Percentiles rank a stretch among this genome's conserved stretches.
phyloP scores from a whole-genome alignment of 2,113 vertebrate species.

The Daubentonia madagascariensis region DNA sequence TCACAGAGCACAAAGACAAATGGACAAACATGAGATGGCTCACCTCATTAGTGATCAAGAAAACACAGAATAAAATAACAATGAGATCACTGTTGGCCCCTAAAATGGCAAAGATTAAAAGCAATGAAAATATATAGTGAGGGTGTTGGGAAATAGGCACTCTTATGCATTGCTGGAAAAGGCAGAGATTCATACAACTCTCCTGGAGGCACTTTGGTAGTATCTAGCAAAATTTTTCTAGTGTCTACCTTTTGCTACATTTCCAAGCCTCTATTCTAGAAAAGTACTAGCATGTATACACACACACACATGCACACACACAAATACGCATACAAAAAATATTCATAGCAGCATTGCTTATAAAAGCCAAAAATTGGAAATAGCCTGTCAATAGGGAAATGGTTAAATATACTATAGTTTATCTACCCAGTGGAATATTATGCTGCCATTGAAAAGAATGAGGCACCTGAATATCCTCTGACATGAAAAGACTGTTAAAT shows the following conservation, averaged over 20 bases:
- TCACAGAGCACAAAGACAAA: neutral
- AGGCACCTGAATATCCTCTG: neutral
- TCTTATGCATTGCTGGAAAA: neutral
- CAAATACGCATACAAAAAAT: neutral
- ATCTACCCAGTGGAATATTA: neutral
- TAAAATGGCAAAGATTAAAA: neutral
- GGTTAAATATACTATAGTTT: neutral
- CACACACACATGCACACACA: neutral
- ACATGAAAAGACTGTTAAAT: neutral
- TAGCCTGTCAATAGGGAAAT: neutral
- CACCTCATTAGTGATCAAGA: conserved; percentile 8
- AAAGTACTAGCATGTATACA: neutral
- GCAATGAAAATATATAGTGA: neutral
- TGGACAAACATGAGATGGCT: conserved; percentile 21
- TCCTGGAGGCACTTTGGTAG: neutral
- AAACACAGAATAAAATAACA: neutral
- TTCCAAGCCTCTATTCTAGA: neutral
- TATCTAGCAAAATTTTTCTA: neutral
- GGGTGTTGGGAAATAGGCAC: neutral
- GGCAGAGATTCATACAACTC: neutral
- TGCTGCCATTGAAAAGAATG: neutral
- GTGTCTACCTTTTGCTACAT: neutral
- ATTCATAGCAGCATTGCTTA: neutral
- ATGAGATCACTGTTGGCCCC: conserved; percentile 4
- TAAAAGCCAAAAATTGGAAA: neutral